Percentiles rank a stretch among this genome's conserved stretches.
phyloP scores from a whole-genome alignment of 2,113 vertebrate species.

The Nansenia antarctica region DNA sequence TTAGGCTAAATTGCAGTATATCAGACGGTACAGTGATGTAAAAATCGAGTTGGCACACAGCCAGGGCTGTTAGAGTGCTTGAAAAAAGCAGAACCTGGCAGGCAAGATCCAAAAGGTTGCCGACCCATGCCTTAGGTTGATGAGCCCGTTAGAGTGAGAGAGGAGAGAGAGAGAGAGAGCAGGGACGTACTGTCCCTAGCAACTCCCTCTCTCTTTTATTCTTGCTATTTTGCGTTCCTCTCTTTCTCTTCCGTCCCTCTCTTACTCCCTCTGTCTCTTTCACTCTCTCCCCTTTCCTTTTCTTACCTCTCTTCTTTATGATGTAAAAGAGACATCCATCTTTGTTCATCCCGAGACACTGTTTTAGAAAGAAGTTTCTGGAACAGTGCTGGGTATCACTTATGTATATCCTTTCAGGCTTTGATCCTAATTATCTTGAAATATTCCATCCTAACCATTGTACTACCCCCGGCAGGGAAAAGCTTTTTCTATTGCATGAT shows the following conservation, averaged over 20 bases:
- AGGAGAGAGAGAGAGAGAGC: neutral
- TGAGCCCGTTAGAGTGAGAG: neutral
- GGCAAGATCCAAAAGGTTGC: too few species aligned
- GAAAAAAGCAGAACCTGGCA: too few species aligned
- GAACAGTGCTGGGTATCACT: slow-evolving; percentile 44
- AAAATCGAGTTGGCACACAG: too few species aligned
- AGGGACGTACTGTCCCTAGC: slow-evolving; percentile 20
- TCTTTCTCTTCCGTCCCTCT: neutral
- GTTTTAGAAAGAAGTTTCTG: slow-evolving; percentile 23
- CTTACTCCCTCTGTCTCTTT: neutral
- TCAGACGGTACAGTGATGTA: too few species aligned
- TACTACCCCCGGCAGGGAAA: slow-evolving; percentile 23
- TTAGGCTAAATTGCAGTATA: too few species aligned
- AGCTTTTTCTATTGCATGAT: slow-evolving; percentile 23
- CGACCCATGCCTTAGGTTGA: too few species aligned
- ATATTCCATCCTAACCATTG: slow-evolving; percentile 45
- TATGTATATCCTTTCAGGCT: slow-evolving; percentile 53
- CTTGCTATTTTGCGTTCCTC: slow-evolving; percentile 21
- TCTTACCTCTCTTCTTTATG: slow-evolving; percentile 6
- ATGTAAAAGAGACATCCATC: slow-evolving; percentile 49
- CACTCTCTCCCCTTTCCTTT: slow-evolving; percentile 7
- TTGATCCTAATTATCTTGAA: slow-evolving; percentile 52
- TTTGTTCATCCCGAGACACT: slow-evolving; percentile 36
- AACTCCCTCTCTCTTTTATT: slow-evolving; percentile 30
- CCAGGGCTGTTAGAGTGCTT: too few species aligned